Evolutionary conservation across 2,797 vertebrate species (phyloP), one percentile per base, ranked within the genome.

Genomic region (Sebastes diaconus): DNA sequence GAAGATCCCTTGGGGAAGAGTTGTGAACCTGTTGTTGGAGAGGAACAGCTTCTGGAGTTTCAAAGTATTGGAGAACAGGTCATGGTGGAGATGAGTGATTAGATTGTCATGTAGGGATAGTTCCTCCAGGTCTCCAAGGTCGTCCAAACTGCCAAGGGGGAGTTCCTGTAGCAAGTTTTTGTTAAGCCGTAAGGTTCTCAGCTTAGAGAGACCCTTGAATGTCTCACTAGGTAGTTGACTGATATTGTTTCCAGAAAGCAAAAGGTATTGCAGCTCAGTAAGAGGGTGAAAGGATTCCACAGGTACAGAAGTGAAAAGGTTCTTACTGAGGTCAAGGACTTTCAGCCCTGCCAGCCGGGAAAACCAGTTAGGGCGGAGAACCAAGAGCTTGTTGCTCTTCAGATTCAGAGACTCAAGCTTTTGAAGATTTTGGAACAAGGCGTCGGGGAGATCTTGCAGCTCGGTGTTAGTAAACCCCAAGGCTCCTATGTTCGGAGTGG

Each of bases 101-200:
- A 90, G 88, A 83, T 99, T 99, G 89, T 97, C 95, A 46, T 99
- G 95, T 32, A 99, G 90, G 22, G 96, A 96, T 81, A 99, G 90
- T 75, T 96, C 95, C 87, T 95, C 92, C 68, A 99, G 95, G 77
- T 95, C 96, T 0, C 64, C 77, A n/a, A 99, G 95, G 54, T 95
- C 89, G 3, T 97, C 95, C 0, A 99, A 96, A 75, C 84, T 73
- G 0, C 96, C 95, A 2, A 16, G 71, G 0, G 96, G 95, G 72
- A 99, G 95, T 71, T 96, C 95, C 0, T 66, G 80, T 32, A 99
- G 92, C 36, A 77, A 79, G 91, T 99, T 99, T 92, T 95, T 96
- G 0, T 96, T 96, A 1, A 99, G 94, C 3, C 96, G 92, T 73
- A 99, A 95, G 22, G 73, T 80, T 87, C 93, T 95, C 65, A 99